Evolutionary conservation across 1,140 invertebrate genomes (phyloP), one percentile per base, ranked within the genome.

Genomic region (Macrobrachium rosenbergii): DNA sequence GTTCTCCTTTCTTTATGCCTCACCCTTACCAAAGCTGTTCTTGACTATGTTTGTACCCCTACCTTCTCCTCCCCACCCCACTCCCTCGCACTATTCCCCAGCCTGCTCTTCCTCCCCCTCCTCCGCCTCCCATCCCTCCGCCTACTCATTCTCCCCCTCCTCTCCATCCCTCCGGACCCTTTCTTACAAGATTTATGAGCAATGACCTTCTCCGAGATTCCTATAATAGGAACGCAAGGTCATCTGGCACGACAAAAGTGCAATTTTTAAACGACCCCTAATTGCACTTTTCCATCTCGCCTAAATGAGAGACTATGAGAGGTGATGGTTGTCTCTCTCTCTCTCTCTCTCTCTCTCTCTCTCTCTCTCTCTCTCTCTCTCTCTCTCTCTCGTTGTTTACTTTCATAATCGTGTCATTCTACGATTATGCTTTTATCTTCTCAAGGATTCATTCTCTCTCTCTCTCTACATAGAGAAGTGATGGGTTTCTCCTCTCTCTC

Each of bases 201-300:
- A 64, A 82, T 58, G 43, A 45, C 59, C 81, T 28, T 67, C 80
- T 62, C 23, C 43, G 21, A 14, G 63, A 82, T 82, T 52, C 52
- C 80, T 69, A 52, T 52, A 67, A 43, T 69, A 81, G 80, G 5
- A 43, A 62, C 17, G 60, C 62, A 23, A 37, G 52, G 37, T 78
- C 75, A 45, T 76, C 60, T 58, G 83, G 59, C 75, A 58, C n/a
- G 69, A 84, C 83, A 58, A 67, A 5, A 52, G 52, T 52, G 37
- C 75, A 84, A 84, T 84, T 84, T 78, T 45, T 67, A 59, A 84
- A 84, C 83, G 83, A 84, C 73, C 83, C 43, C 37, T 84, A 84
- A 84, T 84, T 84, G 83, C 75, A 78, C 83, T 84, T 84, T 84
- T 76, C 69, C 83, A 84, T 84, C 83, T 52, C 52, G 52, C 43